A percentile compares a stretch with the other conserved stretches of the same genome.
Conservation (phyloP, 2,113 vertebrate genomes). For the Chrysemys picta region DNA sequence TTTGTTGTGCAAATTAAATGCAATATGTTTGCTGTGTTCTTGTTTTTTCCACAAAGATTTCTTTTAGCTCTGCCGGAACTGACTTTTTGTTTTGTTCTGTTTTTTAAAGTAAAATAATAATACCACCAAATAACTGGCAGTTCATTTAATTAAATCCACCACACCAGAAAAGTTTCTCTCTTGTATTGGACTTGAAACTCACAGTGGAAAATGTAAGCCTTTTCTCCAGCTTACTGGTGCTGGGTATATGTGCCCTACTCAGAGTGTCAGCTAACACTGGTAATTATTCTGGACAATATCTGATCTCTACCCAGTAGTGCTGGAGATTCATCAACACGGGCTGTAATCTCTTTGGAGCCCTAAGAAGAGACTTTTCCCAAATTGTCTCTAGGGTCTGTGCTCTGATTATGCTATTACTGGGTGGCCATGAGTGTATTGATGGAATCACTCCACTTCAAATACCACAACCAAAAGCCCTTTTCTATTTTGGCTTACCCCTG, state of each 20-base stretch:
- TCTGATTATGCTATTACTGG: not conserved
- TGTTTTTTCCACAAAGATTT: slow-evolving; percentile 40
- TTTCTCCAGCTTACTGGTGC: not conserved
- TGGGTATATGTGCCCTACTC: not conserved
- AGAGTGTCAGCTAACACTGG: not conserved
- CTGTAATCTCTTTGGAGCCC: not conserved
- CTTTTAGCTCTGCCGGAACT: not conserved
- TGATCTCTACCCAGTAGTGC: not conserved
- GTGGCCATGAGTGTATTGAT: not conserved
- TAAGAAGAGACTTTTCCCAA: not conserved
- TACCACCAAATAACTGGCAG: not conserved
- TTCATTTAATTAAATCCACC: not conserved
- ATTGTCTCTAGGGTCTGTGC: not conserved
- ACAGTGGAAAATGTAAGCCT: slow-evolving; percentile 35
- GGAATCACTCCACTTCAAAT: not conserved
- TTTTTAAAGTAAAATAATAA: slow-evolving; percentile 16
- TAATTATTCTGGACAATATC: not conserved
- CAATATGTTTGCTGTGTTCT: slow-evolving; percentile 42
- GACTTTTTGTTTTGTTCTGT: not conserved
- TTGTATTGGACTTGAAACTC: slow-evolving; percentile 56
- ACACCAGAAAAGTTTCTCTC: slow-evolving; percentile 18
- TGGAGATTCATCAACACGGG: not conserved
- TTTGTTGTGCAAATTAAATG: slow-evolving; percentile 45
- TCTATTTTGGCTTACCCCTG: not conserved
- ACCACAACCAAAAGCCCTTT: not conserved